Evolutionary conservation across 2,797 vertebrate genomes (phyloP), one percentile per base, ranked within the genome.

Genomic region (Myotis daubentonii): DNA sequence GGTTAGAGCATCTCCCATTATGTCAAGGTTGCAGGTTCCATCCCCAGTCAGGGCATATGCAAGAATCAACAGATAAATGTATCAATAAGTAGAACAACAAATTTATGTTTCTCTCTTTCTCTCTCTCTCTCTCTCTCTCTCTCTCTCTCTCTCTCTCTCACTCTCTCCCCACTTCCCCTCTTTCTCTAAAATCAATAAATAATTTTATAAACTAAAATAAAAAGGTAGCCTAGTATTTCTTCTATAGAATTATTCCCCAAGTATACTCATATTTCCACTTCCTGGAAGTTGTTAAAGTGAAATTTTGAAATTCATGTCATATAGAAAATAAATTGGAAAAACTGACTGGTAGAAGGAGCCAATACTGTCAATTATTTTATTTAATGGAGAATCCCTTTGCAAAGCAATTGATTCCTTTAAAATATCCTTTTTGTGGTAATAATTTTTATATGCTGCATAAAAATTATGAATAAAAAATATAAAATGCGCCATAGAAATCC

Each of bases 361-460:
- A 23, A 1, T 94, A 44, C 36, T 68, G 68, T 51, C 44, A 81
- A 44, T 70, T 57, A 75, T 60, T 36, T 82, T 76, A 57, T 71
- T 82, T 89, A 94, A 53, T 91, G 7, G 33, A 41, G 38, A 90
- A 17, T 80, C 5, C 17, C 28, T 86, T 91, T 80, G n/a, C 16
- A 86, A 75, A 79, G 47, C n/a, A 36, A 79, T 44, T 57, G n/a
- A 91, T 83, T 44, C 23, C 49, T 55, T 74, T 36, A 19, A 53
- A 80, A 75, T 94, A 55, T 68, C 23, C 23, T 38, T 71, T 88
- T 94, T 92, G 72, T 70, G 38, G 87, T 28, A 84, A 10, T n/a
- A 74, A 16, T 51, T 57, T n/a, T 60, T 71, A 0, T 41, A 55
- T 49, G 41, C 70, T 70, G 78, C 78, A 78, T 75, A 87, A 65